Evolutionary conservation across 1,140 invertebrate species (phyloP), one percentile per base, ranked within the genome.

Genomic region (Neoseiulus cucumeris): DNA sequence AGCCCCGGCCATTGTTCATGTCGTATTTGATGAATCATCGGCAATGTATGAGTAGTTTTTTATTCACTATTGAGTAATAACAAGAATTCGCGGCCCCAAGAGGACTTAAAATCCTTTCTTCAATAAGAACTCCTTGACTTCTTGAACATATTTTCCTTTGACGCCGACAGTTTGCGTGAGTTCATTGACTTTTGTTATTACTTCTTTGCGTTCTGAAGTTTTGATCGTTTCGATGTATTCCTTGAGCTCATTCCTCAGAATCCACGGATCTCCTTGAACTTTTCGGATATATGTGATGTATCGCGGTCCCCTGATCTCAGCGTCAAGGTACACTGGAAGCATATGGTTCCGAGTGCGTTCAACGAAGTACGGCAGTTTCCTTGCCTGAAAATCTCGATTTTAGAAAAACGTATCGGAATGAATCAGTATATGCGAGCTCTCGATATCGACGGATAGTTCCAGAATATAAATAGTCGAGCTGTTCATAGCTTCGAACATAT

Each of bases 301-400:
- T 2, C 51, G 51, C 25, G 51, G 51, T 14, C 51, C 51, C 14
- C 51, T n/a, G 14, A 59, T 25, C 4, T 59, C 51, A 6, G 17
- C 51, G 2, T 64, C 42, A 12, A 55, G 41, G 66, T 73, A 73
- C 7, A 73, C 68, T 14, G 71, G 70, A 17, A 72, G 64, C 55
- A 72, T 64, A 65, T 68, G 68, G 29, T 69, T 70, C 30, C 66
- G 66, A 7, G 70, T 69, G 28, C 72, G 66, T 20, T 39, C 18
- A 12, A 73, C 65, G 64, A 68, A 69, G 59, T 72, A 73, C 7
- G 72, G 70, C 5, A 68, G 22, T 2, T 59, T 25, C 33, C 51
- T 59, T 59, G 51, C 51, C 51, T 59, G 51, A 1, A 25, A 59
- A 59, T 9, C n/a, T n/a, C n/a, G n/a, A n/a, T n/a, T n/a, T n/a